A percentile compares a stretch with the other conserved stretches of the same genome.
Conservation (phyloP, 2,797 vertebrate species). For the Manis javanica region DNA sequence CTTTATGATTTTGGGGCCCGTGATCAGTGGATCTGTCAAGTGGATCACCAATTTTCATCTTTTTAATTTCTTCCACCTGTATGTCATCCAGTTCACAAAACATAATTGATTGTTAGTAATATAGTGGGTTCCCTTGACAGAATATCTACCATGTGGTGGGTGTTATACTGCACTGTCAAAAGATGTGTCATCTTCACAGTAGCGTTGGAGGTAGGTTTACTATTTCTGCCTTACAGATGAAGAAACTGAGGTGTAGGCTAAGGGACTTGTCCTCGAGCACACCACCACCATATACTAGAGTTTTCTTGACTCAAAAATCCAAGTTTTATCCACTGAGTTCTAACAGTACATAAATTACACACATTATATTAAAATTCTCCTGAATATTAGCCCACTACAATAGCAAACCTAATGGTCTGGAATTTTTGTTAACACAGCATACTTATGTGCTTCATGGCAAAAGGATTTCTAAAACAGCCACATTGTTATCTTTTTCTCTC, state of each 20-base stretch:
- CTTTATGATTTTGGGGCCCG: conserved; percentile 97
- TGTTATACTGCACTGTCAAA: background rate
- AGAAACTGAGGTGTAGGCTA: background rate
- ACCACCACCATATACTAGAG: background rate
- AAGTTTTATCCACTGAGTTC: background rate
- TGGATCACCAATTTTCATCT: conserved; percentile 98
- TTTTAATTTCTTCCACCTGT: conserved; percentile 97
- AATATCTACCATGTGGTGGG: background rate
- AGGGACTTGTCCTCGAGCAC: background rate
- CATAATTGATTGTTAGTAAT: conserved; percentile 30
- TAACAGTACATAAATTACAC: background rate
- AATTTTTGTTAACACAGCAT: background rate
- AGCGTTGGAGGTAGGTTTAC: background rate
- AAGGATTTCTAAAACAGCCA: background rate
- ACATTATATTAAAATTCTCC: background rate
- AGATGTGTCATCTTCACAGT: background rate
- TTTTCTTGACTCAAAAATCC: background rate
- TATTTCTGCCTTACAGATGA: background rate
- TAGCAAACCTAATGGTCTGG: background rate
- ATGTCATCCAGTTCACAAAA: conserved; percentile 59
- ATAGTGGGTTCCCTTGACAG: background rate
- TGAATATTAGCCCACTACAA: background rate
- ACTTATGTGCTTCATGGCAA: background rate
- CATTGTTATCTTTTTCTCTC: background rate
- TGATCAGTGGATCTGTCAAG: conserved; percentile 97